Base-by-base conservation (phyloP, 2,797 vertebrate species). In the Dromococcyx pavoninus region DNA sequence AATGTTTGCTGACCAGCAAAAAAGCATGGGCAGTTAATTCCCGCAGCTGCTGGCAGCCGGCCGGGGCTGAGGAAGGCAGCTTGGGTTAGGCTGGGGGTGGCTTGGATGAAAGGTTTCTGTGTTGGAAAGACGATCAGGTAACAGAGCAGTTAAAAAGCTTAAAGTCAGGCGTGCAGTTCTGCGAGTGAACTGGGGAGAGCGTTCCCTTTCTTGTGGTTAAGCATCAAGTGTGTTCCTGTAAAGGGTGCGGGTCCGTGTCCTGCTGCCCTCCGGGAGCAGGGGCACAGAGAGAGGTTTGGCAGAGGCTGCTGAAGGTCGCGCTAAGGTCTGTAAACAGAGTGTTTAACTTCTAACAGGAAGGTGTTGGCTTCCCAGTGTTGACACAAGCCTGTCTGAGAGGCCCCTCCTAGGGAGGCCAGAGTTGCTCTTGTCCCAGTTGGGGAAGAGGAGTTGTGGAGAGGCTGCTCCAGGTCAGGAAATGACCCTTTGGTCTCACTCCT, bases 351-450 rank as follows among this genome's bases (percentile, higher is more conserved):
- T 69, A 48, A 15, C 76, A 85, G 93, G 89, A 91, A 93, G 93
- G 94, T 92, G 89, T 89, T 95, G 91, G 80, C 90, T 93, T 92
- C 82, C 90, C 77, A 32, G 54, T 89, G 95, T 95, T 95, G 96
- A 97, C 95, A 95, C 92, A 95, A 78, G 81, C 85, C 46, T 44
- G 87, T 88, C 89, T 6, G 37, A 88, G 94, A 91, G 91, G 91
- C 92, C 92, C 93, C 82, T 94, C 91, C 91, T 83, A 46, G 85
- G 91, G 78, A 67, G 73, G 61, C 89, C 1, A 7, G 75, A 18
- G 64, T 33, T 85, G 48, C 86, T 60, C 54, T 50, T 71, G 78
- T 91, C 94, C 88, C 69, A 9, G 7, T 12, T 75, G 81, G 83
- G 93, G 91, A 87, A 94, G 95, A 94, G 73, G 61, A 89, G 93